Base-by-base conservation (phyloP, 2,888 invertebrate genomes). In the Lumbricus terrestris region DNA sequence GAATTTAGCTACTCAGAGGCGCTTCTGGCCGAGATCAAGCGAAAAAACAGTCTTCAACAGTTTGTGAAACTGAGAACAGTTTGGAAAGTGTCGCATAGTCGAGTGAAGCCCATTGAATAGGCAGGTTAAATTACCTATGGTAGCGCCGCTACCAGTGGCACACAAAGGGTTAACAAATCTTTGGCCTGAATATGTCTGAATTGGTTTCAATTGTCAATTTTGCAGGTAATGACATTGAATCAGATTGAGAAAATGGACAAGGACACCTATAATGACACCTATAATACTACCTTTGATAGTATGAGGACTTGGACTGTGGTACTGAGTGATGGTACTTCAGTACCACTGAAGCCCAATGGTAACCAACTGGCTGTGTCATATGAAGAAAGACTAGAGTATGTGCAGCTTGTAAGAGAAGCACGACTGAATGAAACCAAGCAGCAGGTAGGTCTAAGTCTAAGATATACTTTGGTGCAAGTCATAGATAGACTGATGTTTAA, bases 401-500 rank as follows among this genome's bases (percentile, higher is more conserved):
- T 93, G 88, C 90, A 92, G 47, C 92, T 93, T 90, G 94, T 94
- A 20, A 91, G 93, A 90, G 92, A 93, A 85, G 91, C 93, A 29
- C 91, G 94, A 83, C 93, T 94, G 94, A 88, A 90, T 35, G 95
- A 95, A 92, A 93, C 92, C 88, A 93, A 94, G 89, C 92, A 93
- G 91, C 95, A 95, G 93, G 94, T 94, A 91, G 38, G 38, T 5
- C 33, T 29, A 69, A 69, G n/a, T 16, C 29, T n/a, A n/a, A n/a
- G 69, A 3, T 5, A 69, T n/a, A n/a, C n/a, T n/a, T n/a, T n/a
- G n/a, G n/a, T n/a, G n/a, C n/a, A n/a, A 16, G 69, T 69, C 29
- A 69, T 69, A n/a, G 8, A 69, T 69, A 69, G 47, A 47, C 13
- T 47, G 47, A 47, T 18, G 23, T 47, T 15, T 47, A 47, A 11